Percentiles rank a stretch among this genome's conserved stretches.
Conservation (phyloP, 2,888 invertebrate genomes). For the Drosophila setosimentum region DNA sequence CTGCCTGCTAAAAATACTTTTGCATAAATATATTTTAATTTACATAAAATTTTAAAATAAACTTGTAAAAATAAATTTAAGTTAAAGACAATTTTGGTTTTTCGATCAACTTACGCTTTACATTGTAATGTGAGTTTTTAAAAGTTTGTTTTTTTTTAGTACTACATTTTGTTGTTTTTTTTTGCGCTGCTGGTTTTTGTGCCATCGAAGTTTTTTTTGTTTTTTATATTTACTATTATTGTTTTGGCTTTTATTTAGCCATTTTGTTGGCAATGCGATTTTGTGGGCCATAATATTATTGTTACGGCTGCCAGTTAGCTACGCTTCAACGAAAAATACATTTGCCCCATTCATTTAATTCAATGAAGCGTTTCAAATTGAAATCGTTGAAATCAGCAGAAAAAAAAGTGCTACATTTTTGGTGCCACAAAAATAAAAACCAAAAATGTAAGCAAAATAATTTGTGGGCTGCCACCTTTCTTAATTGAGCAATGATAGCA, state of each 20-base stretch:
- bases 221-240: slow-evolving; percentile 60
- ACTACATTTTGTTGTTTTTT: not conserved
- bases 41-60: too few relatives aligned
- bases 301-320: slow-evolving; percentile 72
- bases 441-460: slow-evolving; percentile 34
- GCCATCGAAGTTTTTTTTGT: not conserved
- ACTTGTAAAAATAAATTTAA: not conserved
- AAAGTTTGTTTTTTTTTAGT: not conserved
- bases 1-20: not conserved
- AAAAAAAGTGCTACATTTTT: slow-evolving; percentile 52
- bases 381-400: slow-evolving; percentile 70
- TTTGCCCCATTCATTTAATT: slow-evolving; percentile 70
- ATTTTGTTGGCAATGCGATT: slow-evolving; percentile 78
- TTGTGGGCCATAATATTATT: slow-evolving; percentile 79
- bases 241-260: slow-evolving; percentile 73
- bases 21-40: not conserved
- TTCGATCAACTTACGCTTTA: not conserved
- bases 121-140: not conserved
- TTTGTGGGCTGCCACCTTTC: slow-evolving; percentile 27
- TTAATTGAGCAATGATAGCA: slow-evolving; percentile 71
- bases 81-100: not conserved
- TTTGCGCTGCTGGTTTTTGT: not conserved
- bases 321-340: slow-evolving; percentile 52
- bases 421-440: slow-evolving; percentile 22
- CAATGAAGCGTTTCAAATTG: slow-evolving; percentile 79